These are phyloP conservation scores for Platichthys flesus DNA, from an alignment of 2,113 vertebrate species.

Conservation along the genomic window DNA sequence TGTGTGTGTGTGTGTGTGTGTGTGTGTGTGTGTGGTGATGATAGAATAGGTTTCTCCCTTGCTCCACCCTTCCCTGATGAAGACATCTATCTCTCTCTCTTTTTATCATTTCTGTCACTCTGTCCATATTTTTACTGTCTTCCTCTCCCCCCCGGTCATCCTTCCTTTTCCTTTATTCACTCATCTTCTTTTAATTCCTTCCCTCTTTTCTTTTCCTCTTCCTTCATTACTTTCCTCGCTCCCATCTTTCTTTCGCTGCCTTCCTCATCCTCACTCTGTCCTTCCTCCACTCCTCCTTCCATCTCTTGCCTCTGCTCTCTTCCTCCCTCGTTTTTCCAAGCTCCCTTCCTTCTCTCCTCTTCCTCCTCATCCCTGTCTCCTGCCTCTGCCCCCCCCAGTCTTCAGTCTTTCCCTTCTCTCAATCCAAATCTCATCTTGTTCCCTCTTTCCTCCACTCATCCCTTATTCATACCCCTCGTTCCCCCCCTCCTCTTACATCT, in stretches of 20 bases:
- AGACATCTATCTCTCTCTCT: too few species aligned
- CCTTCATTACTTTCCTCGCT: too few species aligned
- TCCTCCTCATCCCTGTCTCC: not conserved
- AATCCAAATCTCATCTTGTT: not conserved
- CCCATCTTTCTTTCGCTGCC: too few species aligned
- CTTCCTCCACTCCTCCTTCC: slow-evolving; percentile 22
- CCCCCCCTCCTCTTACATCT: not conserved
- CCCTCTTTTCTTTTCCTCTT: too few species aligned
- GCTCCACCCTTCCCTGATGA: too few species aligned
- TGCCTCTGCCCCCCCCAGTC: not conserved
- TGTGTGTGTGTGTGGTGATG: too few species aligned
- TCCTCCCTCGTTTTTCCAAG: not conserved
- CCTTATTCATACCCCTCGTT: not conserved
- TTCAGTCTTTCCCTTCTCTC: too few species aligned
- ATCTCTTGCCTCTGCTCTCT: slow-evolving; percentile 50
- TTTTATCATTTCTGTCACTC: not conserved
- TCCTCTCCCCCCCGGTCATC: not conserved
- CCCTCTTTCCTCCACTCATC: not conserved
- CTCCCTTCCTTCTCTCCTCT: slow-evolving; percentile 2
- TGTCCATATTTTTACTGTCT: too few species aligned
- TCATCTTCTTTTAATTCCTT: too few species aligned
- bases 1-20: too few species aligned
- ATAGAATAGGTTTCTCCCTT: too few species aligned
- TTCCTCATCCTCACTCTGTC: too few species aligned
- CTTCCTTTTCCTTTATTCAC: not conserved